A percentile compares a stretch with the other conserved stretches of the same genome.
These are phyloP conservation scores for Megalops atlanticus DNA, from an alignment of 2,113 vertebrate species.

Conservation along the genomic window DNA sequence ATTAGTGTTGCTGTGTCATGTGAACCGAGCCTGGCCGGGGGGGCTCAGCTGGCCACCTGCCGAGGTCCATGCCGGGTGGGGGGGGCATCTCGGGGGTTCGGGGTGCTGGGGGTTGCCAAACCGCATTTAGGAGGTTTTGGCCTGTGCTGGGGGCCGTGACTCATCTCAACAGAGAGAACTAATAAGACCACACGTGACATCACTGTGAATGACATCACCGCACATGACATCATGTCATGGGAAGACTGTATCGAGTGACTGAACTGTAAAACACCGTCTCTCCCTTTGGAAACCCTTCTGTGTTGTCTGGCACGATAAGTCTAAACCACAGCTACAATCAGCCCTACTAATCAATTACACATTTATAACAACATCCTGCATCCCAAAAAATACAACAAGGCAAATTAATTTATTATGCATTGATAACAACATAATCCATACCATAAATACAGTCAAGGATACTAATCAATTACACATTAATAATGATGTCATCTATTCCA, in stretches of 20 bases:
- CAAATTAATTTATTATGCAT: no score
- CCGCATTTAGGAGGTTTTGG: background rate
- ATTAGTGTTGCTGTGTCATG: constrained; percentile 38
- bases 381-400: no score
- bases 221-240: background rate
- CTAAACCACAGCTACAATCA: no score
- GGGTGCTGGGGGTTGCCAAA: background rate
- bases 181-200: background rate
- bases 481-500: no score
- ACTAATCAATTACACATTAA: no score
- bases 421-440: no score
- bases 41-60: no score
- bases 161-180: background rate
- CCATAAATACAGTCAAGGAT: no score
- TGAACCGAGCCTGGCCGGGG: background rate
- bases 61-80: background rate
- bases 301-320: no score
- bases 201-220: no score
- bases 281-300: background rate
- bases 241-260: background rate
- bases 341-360: background rate
- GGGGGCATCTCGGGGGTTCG: background rate
- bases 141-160: no score
- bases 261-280: background rate
- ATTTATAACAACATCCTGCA: background rate